Evolutionary conservation across 2,797 vertebrate genomes (phyloP), one percentile per base, ranked within the genome.

Genomic region (Leptodactylus fallax): DNA sequence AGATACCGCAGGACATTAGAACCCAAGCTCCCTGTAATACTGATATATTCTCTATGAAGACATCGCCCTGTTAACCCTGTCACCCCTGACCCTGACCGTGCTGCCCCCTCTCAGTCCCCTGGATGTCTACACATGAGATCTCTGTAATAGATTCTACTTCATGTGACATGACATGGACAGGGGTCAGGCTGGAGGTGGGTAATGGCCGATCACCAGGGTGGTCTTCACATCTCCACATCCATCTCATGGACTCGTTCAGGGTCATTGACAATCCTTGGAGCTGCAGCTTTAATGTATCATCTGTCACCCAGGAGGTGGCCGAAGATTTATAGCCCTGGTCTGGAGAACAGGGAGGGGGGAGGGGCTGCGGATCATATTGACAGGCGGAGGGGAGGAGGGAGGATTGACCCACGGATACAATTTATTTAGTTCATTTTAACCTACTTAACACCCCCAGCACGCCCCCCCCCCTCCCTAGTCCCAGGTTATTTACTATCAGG

Each of bases 241-340:
- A 49, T 76, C 14, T 49, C 2, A 51, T 13, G 1, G 49, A 51
- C n/a, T 51, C 9, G 61, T 51, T 82, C 61, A 67, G 61, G 80
- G 80, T 82, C 80, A 82, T 7, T 53, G 80, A n/a, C 45, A 23
- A 82, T 65, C 60, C 58, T 23, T 81, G 79, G 6, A 7, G 27
- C 25, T 45, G 27, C 23, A 13, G 25, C 23, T 36, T 51, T 51
- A n/a, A n/a, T 76, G 19, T 12, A n/a, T 76, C 72, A 76, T 19
- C 71, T 72, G 69, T 76, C 19, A 53, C 47, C 49, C 49, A 53
- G 74, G 71, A 53, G 49, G 74, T n/a, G 49, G 74, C 11, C 21
- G 74, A 53, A 14, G 74, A 53, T 77, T n/a, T 51, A 77, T 77
- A 74, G 36, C 36, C 45, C 9, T 3, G 36, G 21, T 1, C 9